Base-by-base conservation (phyloP, 64 coral and sea anemone species). In the Astreopora myriophthalma region DNA sequence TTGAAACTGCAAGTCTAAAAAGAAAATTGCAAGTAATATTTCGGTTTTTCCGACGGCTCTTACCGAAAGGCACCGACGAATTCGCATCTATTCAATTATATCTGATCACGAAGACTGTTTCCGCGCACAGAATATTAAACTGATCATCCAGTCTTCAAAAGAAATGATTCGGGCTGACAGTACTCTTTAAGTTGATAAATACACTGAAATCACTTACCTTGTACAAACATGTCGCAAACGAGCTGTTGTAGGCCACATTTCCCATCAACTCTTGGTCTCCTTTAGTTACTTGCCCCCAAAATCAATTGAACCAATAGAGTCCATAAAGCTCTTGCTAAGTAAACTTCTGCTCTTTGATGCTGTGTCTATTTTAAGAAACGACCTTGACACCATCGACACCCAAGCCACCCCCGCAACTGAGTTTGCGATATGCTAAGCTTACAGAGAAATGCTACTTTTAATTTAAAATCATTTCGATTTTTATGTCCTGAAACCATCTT, bases 211-310 rank as follows among this genome's bases (percentile, higher is more conserved):
- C 4, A 5, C 78, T 25, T 64, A 83, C 79, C 79, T 35, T 38
- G 31, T 24, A 11, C 16, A 83, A 38, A 32, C 2, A 37, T 36
- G 11, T 64, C 6, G 9, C 2, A 23, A n/a, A 62, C 29, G 32
- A 81, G 28, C 51, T 63, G 51, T 24, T 22, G 32, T 62, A 33
- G 22, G 32, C 78, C 51, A 81, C 62, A 22, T 81, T 81, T 81
- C 55, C 78, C 49, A 63, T 81, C 48, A 55, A 33, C 48, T 31
- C 44, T 58, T 80, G 8, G 29, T 17, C 20, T 16, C 17, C 25
- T 23, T 20, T 32, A 14, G 11, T 34, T 3, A 13, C 19, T 26
- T 11, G 7, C 8, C 8, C 3, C 4, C 68, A 71, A 34, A 62
- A 71, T 34, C 28, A 8, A 16, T 55, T 13, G 51, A 55, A 16